phyloP scores from a whole-genome alignment of 2,797 vertebrate species.

The Neostethus bicornis region DNA sequence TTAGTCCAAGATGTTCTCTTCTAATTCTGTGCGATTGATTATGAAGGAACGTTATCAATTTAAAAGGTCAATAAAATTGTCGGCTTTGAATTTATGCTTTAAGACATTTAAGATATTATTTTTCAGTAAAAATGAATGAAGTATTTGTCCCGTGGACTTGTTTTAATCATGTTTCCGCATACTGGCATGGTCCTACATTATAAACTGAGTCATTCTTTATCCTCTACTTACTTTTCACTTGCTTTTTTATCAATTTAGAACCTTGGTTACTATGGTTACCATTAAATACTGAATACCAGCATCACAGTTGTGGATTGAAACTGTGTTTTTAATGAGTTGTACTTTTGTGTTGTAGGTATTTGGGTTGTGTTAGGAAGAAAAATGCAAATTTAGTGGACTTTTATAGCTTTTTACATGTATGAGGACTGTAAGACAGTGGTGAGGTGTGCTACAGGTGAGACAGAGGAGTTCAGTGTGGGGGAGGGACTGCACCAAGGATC shows the following conservation, averaged over 20 bases:
- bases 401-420: too few species aligned
- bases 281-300: constrained; percentile 43
- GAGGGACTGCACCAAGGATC: too few species aligned
- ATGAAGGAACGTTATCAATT: constrained; percentile 56
- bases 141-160: constrained; percentile 4
- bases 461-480: too few species aligned
- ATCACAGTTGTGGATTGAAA: constrained; percentile 32
- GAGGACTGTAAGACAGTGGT: too few species aligned
- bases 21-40: constrained; percentile 50
- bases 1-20: constrained; percentile 38
- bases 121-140: constrained; percentile 1
- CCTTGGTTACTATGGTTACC: constrained; percentile 74
- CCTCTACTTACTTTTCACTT: constrained; percentile 18
- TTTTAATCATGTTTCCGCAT: background rate
- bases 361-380: background rate
- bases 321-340: constrained; percentile 2
- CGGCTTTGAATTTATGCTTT: constrained; percentile 33
- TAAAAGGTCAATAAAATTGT: constrained; percentile 48
- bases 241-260: constrained; percentile 45
- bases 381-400: too few species aligned
- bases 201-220: constrained; percentile 32
- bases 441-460: too few species aligned
- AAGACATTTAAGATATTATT: constrained; percentile 26
- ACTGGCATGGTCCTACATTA: constrained; percentile 5
- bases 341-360: background rate